Evolutionary conservation across 2,113 vertebrate genomes (phyloP).

Genomic region (Myanophis thanlyinensis): DNA sequence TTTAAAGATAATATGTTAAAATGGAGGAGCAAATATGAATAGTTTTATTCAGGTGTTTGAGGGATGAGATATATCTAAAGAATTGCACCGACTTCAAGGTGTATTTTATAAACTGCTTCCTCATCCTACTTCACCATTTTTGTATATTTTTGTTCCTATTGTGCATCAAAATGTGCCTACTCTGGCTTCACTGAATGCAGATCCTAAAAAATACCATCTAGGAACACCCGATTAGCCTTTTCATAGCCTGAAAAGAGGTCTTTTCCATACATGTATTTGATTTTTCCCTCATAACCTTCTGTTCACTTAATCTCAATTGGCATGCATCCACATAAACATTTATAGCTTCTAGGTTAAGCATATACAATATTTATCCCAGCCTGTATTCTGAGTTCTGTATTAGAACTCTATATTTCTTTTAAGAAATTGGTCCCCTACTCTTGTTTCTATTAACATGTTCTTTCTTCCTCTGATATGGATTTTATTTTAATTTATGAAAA

Average conservation of each 20-base stretch:
- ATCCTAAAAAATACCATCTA: constrained; percentile 61
- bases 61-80: not conserved
- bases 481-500: constrained; percentile 73
- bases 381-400: constrained; percentile 47
- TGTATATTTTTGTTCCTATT: not conserved
- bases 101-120: constrained; percentile 1
- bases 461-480: constrained; percentile 55
- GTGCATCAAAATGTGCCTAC: constrained; percentile 47
- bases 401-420: constrained; percentile 65
- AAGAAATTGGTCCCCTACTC: constrained; percentile 54
- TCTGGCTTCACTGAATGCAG: constrained; percentile 49
- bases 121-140: constrained; percentile 9
- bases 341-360: constrained; percentile 67
- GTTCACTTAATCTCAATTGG: constrained; percentile 66
- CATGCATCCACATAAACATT: constrained; percentile 65
- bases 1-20: not conserved
- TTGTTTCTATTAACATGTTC: constrained; percentile 72
- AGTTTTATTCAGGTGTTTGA: constrained; percentile 13
- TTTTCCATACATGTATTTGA: constrained; percentile 65
- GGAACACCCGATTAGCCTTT: constrained; percentile 68
- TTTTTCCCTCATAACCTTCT: constrained; percentile 65
- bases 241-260: constrained; percentile 62
- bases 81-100: not conserved
- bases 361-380: constrained; percentile 63
- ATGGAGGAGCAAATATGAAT: not conserved